phyloP scores from a whole-genome alignment of 2,888 invertebrate genomes.

The Ichneumoninae sp. region DNA sequence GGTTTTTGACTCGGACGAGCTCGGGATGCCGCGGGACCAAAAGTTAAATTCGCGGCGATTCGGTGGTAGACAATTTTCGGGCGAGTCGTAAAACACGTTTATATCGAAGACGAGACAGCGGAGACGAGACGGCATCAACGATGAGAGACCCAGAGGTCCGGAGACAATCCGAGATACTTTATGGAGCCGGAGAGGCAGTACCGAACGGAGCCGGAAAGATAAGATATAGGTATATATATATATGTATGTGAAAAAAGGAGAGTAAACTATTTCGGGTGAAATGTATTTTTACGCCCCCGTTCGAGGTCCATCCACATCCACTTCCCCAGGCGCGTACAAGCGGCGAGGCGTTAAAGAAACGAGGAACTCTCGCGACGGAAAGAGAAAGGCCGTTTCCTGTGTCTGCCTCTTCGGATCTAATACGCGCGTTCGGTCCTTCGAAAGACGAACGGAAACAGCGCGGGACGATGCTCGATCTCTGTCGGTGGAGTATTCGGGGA shows the following conservation, averaged over 20 bases:
- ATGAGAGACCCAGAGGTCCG: neutral
- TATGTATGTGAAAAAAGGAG: constrained; percentile 30
- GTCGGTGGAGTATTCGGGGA: constrained; percentile 34
- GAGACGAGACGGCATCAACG: constrained; percentile 1
- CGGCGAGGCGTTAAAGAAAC: constrained; percentile 44
- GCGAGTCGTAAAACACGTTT: neutral
- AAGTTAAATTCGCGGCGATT: neutral
- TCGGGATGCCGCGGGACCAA: neutral
- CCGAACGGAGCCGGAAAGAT: constrained; percentile 12
- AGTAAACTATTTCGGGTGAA: constrained; percentile 74
- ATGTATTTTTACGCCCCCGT: constrained; percentile 80
- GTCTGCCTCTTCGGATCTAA: constrained; percentile 37
- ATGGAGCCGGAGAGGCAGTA: neutral
- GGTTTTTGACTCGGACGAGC: no score
- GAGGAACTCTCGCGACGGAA: constrained; percentile 58
- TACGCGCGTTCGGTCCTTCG: neutral
- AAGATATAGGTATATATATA: neutral
- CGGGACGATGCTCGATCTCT: constrained; percentile 1
- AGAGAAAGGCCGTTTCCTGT: constrained; percentile 67
- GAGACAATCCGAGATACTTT: constrained; percentile 13
- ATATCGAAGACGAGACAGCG: constrained; percentile 2
- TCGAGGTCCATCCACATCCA: constrained; percentile 66
- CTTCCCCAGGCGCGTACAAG: constrained; percentile 45
- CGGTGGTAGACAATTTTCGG: neutral
- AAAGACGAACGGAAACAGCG: neutral